phyloP scores from a whole-genome alignment of 2,888 invertebrate species.

The Scelioninae gen. 1 region DNA sequence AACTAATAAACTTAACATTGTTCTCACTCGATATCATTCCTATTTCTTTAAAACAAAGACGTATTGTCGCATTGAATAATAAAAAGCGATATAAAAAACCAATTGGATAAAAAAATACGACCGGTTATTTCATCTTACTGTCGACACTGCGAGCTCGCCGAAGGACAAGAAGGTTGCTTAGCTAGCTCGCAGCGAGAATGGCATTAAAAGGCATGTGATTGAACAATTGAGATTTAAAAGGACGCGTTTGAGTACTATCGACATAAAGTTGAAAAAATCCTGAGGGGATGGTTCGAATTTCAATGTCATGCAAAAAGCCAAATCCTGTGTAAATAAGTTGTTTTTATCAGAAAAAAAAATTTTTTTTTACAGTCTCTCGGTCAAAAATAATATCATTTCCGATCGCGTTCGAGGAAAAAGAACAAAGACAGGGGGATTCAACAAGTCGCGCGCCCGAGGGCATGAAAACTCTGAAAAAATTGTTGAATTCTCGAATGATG shows the following conservation, averaged over 20 bases:
- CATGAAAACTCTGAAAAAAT: conserved; percentile 20
- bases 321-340: background rate
- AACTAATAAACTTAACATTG: conserved; percentile 30
- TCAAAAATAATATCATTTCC: conserved; percentile 5
- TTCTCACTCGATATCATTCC: conserved; percentile 3
- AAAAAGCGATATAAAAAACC: conserved; percentile 23
- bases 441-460: conserved; percentile 17
- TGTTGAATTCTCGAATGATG: conserved; percentile 55
- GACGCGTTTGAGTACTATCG: conserved; percentile 19
- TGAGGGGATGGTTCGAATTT: conserved; percentile 8
- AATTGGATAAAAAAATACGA: conserved; percentile 52
- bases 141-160: conserved; percentile 38
- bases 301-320: background rate
- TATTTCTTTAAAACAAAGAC: conserved; percentile 37
- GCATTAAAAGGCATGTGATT: conserved; percentile 57
- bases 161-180: conserved; percentile 63
- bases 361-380: background rate
- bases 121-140: conserved; percentile 67
- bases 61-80: conserved; percentile 51
- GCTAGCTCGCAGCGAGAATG: conserved; percentile 29
- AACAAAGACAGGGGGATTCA: conserved; percentile 1
- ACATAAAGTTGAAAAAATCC: background rate
- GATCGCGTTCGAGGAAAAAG: background rate
- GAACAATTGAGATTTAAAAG: conserved; percentile 41
- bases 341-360: background rate